Base-by-base conservation (phyloP, 1,140 invertebrate genomes). In the Drosophila leontia region DNA sequence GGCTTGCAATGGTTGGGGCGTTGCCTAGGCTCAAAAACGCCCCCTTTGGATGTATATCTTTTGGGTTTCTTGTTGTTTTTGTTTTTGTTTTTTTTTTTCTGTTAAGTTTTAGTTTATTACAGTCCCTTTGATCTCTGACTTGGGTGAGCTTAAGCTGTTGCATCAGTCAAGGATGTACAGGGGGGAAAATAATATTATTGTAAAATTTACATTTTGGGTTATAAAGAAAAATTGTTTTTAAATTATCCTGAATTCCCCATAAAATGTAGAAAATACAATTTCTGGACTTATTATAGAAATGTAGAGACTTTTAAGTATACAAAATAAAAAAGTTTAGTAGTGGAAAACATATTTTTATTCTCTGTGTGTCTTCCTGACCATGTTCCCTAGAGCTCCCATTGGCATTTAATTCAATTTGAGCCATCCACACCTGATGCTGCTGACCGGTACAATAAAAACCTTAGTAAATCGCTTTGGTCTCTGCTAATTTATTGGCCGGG, bases 361-460 rank as follows among this genome's bases (percentile, higher is more conserved):
- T 15, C 15, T 35, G 29, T 12, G 47, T 68, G 39, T 19, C 15
- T 35, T 35, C 17, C 15, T 8, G 32, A 12, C 26, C 35, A n/a
- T 42, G 58, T 34, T 42, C 41, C 39, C 50, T 0, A 26, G 15
- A 65, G 19, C 26, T 56, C 53, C 53, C 50, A 55, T 70, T 11
- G 19, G 44, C 68, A 63, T 87, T 80, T 68, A 87, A 88, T 88
- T 87, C 80, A 87, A 87, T 87, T 88, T 76, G 4, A 59, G 74
- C 55, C 56, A 61, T 77, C 74, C 63, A 69, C 74, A 77, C 74
- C 72, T 78, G 75, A 77, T 55, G 45, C 48, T 65, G 48, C 41
- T 58, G 42, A 37, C 41, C 55, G 50, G 63, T 56, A 78, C 75
- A 78, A 78, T 78, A 78, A 78, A 78, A 78, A 57, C 56, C 44